Conservation (phyloP, 1,140 invertebrate genomes). For the Drosophila navojoa region DNA sequence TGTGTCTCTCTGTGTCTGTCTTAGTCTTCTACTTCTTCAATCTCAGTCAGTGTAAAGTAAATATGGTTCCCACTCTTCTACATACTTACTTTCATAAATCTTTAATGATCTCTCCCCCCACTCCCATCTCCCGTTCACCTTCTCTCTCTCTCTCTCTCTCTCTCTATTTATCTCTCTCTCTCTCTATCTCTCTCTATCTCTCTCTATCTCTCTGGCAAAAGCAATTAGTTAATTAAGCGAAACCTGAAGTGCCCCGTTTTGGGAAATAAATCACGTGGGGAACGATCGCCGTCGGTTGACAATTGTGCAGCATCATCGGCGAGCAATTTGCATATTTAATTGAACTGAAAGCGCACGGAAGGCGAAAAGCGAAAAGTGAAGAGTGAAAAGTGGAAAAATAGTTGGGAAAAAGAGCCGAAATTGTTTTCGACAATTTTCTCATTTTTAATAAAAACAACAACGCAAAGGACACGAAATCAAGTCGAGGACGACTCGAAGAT, state of each 20-base stretch:
- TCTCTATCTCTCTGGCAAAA: too few species aligned
- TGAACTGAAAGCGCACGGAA: conserved; percentile 42
- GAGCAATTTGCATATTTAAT: conserved; percentile 76
- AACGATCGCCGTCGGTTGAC: conserved; percentile 46
- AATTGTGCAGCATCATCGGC: conserved; percentile 72
- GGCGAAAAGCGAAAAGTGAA: not conserved
- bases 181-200: too few species aligned
- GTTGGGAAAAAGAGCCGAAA: conserved; percentile 5
- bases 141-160: too few species aligned
- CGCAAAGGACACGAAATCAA: conserved; percentile 5
- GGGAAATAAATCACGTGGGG: conserved; percentile 46
- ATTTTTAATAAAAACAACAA: conserved; percentile 53
- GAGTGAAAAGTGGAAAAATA: not conserved
- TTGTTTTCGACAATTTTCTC: conserved; percentile 37
- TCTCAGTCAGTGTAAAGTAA: too few species aligned
- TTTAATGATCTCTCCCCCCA: not conserved
- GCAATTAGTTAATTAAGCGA: conserved; percentile 76
- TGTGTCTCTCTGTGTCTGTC: too few species aligned
- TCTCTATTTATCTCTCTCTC: too few species aligned
- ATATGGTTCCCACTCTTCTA: too few species aligned
- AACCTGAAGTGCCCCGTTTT: conserved; percentile 62
- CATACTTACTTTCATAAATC: too few species aligned
- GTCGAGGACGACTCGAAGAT: conserved; percentile 15
- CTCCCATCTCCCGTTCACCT: not conserved
- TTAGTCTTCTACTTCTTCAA: too few species aligned